Base-by-base conservation (phyloP, 1,140 invertebrate species). In the Bombus sylvicola region DNA sequence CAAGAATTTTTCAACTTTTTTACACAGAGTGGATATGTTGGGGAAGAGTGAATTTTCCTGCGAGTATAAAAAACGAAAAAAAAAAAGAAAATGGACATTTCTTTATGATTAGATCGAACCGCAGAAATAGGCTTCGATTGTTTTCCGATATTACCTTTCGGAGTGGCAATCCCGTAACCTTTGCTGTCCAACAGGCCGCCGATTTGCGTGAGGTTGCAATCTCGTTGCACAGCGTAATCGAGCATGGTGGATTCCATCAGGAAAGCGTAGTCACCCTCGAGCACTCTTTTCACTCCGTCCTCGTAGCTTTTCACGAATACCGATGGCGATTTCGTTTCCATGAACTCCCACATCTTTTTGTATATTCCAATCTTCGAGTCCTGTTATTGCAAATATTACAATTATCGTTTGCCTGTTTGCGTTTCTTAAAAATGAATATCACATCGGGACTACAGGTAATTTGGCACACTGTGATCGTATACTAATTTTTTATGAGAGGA, bases 221-320 rank as follows among this genome's bases (percentile, higher is more conserved):
- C 98, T 76, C 99, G 96, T 95, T 99, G 98, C 1, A 99, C 98
- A 1, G 97, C 97, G 93, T 99, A 99, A 94, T 99, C 99, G 75
- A 99, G 95, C 97, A 99, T 99, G 0, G 99, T 99, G 0, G 98
- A 99, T 95, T 99, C 99, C 98, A 99, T 99, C 37, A 99, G 96
- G 94, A 99, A 99, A 0, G 99, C 99, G 93, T 99, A 99, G 92
- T 99, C 98, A 1, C 98, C 98, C 76, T 97, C 96, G 71, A 98
- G 94, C 1, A 99, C 98, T 73, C 97, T 95, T 92, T 97, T 96
- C 9, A 99, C 97, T 12, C 99, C 98, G 92, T 99, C 97, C 90
- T 98, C 98, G 93, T 99, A 99, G 0, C 97, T 97, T 31, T 97
- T 96, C 0, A 99, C 98, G 91, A 99, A 98, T 22, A 98, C 98